Evolutionary conservation across 2,113 vertebrate genomes (phyloP), one percentile per base, ranked within the genome.

Genomic region (Vanacampus margaritifer): DNA sequence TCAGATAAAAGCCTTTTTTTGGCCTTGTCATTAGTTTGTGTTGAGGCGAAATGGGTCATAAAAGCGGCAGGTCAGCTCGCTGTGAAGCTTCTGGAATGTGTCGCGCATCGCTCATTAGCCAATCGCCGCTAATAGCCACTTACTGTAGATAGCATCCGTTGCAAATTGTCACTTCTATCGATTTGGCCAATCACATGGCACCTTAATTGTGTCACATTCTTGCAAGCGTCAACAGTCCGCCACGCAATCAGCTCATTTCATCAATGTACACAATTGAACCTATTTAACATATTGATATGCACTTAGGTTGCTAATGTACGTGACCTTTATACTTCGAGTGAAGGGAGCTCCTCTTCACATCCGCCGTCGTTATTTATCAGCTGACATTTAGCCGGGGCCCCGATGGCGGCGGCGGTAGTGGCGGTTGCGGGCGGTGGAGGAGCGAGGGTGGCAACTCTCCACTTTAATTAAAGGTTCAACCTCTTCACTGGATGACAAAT

Each of bases 401-500:
- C 81, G 83, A 86, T 82, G 82, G 83, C 71, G 57, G 79, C 82
- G 60, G 60, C 12, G 11, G 58, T 14, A 13, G 48, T 51, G n/a
- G 48, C 80, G 79, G 83, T 71, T 54, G 79, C 79, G 13, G 39
- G 0, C 2, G 2, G 19, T 17, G 71, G 75, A 80, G 73, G 81
- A 6, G 76, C 80, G 80, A 84, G 81, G 82, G 84, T 69, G 58
- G 79, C 79, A 74, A 84, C 85, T 79, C 87, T 90, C 86, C 84
- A 79, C 82, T 90, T 91, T 91, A 91, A 91, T 92, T 90, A 91
- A 90, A 89, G 89, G 83, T 86, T 89, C 87, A 80, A 83, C 87
- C 86, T 89, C 85, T 81, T 88, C 80, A 84, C 74, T 23, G 69
- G 75, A 84, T 90, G 89, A 91, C 84, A 86, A 87, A 91, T 90